These are phyloP conservation scores for Mus spicilegus DNA, from an alignment of 2,113 vertebrate genomes.

Conservation along the genomic window DNA sequence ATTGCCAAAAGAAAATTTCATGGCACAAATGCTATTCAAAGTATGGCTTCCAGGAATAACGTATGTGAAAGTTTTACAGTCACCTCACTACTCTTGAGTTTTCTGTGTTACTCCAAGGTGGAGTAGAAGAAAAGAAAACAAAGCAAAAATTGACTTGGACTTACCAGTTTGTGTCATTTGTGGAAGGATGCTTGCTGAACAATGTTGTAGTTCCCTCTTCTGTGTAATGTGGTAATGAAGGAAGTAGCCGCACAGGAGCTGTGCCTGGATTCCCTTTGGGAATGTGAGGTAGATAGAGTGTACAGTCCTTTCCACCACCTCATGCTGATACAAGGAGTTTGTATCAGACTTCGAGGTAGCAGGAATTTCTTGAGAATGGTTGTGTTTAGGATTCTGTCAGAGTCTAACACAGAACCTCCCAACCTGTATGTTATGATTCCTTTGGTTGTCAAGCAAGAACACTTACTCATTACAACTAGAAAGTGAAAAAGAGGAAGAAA, in stretches of 20 bases:
- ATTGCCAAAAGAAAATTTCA: neutral
- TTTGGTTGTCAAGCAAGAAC: neutral
- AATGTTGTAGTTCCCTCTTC: neutral
- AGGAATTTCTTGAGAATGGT: neutral
- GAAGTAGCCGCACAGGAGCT: neutral
- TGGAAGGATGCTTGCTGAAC: neutral
- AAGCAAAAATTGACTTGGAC: neutral
- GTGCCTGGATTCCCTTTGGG: neutral
- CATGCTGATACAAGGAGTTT: neutral
- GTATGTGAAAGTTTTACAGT: neutral
- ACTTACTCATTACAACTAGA: neutral
- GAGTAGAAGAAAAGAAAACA: neutral
- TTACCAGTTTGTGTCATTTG: neutral
- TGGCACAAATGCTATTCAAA: neutral
- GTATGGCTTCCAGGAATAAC: neutral
- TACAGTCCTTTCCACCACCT: neutral
- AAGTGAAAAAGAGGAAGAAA: neutral
- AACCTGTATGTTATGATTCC: neutral
- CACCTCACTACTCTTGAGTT: fast-evolving
- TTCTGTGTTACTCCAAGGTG: neutral
- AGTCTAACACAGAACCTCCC: neutral
- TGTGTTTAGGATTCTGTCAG: neutral
- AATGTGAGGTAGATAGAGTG: neutral
- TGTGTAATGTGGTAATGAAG: neutral
- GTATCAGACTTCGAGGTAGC: neutral